Percentiles rank a stretch among this genome's conserved stretches.
Conservation (phyloP, 1,140 invertebrate genomes). For the Triops longicaudatus region DNA sequence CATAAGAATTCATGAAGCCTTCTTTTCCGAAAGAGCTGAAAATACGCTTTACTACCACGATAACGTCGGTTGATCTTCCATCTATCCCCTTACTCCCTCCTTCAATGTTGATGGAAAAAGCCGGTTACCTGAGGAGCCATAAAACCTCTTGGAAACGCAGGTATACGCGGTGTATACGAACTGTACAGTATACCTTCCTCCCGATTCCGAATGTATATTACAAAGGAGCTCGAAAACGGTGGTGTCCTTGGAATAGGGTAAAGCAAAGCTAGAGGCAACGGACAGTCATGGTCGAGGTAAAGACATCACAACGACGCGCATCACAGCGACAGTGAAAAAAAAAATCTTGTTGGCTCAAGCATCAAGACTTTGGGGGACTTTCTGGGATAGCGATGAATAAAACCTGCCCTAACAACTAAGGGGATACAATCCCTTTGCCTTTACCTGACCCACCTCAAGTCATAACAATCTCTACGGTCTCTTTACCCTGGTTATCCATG, state of each 20-base stretch:
- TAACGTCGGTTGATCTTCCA: too few relatives aligned
- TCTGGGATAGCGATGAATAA: background rate
- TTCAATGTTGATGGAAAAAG: conserved; percentile 12
- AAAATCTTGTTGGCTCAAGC: conserved; percentile 3
- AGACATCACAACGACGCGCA: background rate
- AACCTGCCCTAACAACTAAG: background rate
- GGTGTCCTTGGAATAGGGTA: background rate
- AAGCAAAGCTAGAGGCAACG: background rate
- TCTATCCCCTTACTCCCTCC: too few relatives aligned
- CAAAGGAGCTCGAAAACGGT: too few relatives aligned
- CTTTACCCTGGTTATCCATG: background rate
- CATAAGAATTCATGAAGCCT: background rate
- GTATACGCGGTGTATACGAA: background rate
- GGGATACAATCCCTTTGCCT: background rate
- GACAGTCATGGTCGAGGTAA: conserved; percentile 3
- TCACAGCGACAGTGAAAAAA: background rate
- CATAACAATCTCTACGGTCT: background rate
- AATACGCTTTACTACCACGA: background rate
- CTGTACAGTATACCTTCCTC: too few relatives aligned
- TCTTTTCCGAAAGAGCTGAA: background rate
- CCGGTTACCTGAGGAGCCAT: conserved; percentile 9
- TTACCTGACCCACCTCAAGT: background rate
- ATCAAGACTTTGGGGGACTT: background rate
- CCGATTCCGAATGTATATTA: background rate
- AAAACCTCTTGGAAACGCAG: background rate